Base-by-base conservation (phyloP, 2,888 invertebrate genomes). In the Tiliacea aurago region DNA sequence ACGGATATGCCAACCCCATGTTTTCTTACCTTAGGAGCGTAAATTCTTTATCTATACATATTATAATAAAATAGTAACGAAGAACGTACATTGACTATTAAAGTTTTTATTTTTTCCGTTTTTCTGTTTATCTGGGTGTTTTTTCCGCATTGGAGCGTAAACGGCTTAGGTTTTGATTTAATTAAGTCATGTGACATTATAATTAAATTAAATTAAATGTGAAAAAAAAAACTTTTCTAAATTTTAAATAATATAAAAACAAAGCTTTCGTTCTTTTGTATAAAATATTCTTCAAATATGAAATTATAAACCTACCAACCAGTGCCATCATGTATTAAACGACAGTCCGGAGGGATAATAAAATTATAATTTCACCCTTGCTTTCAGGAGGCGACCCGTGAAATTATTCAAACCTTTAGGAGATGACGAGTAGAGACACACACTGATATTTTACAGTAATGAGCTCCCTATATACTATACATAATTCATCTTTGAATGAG, bases 331-430 rank as follows among this genome's bases (percentile, higher is more conserved):
- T 3, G 43, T 59, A 64, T 37, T 55, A 64, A 33, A 51, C 0
- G 49, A 20, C 51, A 51, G 49, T 66, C 15, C n/a, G 3, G 23
- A 23, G 5, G 28, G 28, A 62, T 84, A 82, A 73, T 84, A 77
- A 78, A 75, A 37, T 37, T 37, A 82, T 78, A 69, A 76, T 77
- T 73, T 77, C 66, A 6, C 53, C 72, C 45, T 70, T 23, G 69
- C 56, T 82, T 77, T 80, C 69, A 74, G 61, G 59, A 67, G 37
- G n/a, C 47, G 69, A 78, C 70, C 72, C 70, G 66, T 73, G 66
- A 70, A 85, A 82, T 85, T 85, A 84, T 85, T 84, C 73, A 84
- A 62, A 56, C 69, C 63, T 68, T 53, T 55, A 23, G 23, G 58
- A 67, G 15, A 67, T 66, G 53, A 45, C 20, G 63, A 76, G 23